Evolutionary conservation across 2,797 vertebrate species (phyloP).

Genomic region (Leptoclinus maculatus): DNA sequence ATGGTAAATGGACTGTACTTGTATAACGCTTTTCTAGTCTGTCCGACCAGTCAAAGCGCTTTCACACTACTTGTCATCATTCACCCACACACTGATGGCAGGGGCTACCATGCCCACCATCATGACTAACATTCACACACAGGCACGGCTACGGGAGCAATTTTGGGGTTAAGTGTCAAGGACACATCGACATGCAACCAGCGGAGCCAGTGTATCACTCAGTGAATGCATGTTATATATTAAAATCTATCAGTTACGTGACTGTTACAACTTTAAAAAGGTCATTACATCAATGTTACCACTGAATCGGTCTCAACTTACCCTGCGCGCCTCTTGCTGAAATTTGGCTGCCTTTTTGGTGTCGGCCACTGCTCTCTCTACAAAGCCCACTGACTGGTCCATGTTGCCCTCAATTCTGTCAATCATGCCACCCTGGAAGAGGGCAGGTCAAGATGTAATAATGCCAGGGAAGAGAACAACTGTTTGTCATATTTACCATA

Average conservation of each 20-base stretch:
- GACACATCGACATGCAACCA: too few relatives aligned
- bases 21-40: too few relatives aligned
- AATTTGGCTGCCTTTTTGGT: constrained; percentile 97
- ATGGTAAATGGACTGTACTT: too few relatives aligned
- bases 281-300: not conserved
- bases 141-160: too few relatives aligned
- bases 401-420: constrained; percentile 98
- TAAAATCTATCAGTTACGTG: not conserved
- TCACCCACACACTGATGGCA: too few relatives aligned
- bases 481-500: not conserved
- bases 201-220: not conserved
- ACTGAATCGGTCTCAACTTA: constrained; percentile 73
- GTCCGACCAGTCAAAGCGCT: too few relatives aligned
- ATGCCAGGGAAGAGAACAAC: not conserved
- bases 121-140: too few relatives aligned
- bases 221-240: not conserved
- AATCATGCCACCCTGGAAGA: constrained; percentile 91
- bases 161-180: too few relatives aligned
- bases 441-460: not conserved
- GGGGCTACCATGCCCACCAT: too few relatives aligned
- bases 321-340: constrained; percentile 95
- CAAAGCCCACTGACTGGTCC: constrained; percentile 97
- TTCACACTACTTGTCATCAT: too few relatives aligned
- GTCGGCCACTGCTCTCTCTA: constrained; percentile 93
- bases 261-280: not conserved